These are phyloP conservation scores for Chelon labrosus DNA, from an alignment of 2,797 vertebrate genomes.

Conservation along the genomic window DNA sequence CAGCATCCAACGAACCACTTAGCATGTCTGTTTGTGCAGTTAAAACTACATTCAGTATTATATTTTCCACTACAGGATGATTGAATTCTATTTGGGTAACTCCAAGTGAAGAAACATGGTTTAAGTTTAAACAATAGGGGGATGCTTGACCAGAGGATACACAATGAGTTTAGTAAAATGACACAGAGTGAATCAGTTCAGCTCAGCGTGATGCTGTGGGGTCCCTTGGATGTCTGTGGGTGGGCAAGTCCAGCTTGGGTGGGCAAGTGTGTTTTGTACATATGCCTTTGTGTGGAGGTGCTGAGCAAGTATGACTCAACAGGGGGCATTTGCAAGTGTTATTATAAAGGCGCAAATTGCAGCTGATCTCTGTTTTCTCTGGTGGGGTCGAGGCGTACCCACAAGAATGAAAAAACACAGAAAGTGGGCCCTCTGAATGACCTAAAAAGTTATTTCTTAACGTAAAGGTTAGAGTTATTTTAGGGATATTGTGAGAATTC, in stretches of 20 bases:
- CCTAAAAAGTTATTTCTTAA: slow-evolving; percentile 8
- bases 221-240: slow-evolving; percentile 49
- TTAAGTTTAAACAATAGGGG: not conserved
- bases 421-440: not conserved
- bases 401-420: slow-evolving; percentile 17
- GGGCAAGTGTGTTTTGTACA: slow-evolving; percentile 40
- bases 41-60: not conserved
- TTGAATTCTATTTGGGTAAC: not conserved
- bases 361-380: slow-evolving; percentile 32
- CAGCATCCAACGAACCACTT: slow-evolving; percentile 1
- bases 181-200: not conserved
- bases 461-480: not conserved
- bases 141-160: not conserved
- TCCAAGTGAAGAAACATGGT: not conserved
- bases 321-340: slow-evolving; percentile 12
- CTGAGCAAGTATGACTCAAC: slow-evolving; percentile 51
- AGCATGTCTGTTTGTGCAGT: not conserved
- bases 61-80: not conserved
- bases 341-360: slow-evolving; percentile 21
- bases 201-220: slow-evolving; percentile 31
- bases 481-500: slow-evolving; percentile 3
- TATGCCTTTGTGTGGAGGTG: slow-evolving; percentile 33
- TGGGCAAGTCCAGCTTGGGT: slow-evolving; percentile 65
- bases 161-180: slow-evolving; percentile 12
- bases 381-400: slow-evolving; percentile 19